Evolutionary conservation across 2,888 invertebrate species (phyloP).

Genomic region (Nymphalis c-album): DNA sequence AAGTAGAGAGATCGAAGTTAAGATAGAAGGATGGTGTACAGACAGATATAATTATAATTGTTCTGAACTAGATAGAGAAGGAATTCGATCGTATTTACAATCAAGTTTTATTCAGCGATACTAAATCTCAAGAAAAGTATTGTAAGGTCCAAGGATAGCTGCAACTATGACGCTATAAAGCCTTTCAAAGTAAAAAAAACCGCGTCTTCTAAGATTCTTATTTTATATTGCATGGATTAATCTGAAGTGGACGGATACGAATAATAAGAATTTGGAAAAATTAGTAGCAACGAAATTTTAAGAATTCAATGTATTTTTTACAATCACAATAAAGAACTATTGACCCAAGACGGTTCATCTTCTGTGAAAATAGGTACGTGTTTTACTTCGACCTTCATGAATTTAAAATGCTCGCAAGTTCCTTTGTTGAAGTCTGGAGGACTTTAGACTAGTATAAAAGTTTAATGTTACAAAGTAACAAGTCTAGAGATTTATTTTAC

Average conservation of each 20-base stretch:
- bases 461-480: conserved; percentile 23
- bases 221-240: too few species aligned
- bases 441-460: conserved; percentile 23
- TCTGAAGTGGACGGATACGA: too few species aligned
- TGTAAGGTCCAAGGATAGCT: not conserved
- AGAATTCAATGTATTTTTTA: not conserved
- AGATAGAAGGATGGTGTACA: not conserved
- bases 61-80: not conserved
- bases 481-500: conserved; percentile 21
- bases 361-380: conserved; percentile 9
- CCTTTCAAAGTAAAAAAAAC: not conserved
- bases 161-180: not conserved
- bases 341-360: not conserved
- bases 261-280: too few species aligned
- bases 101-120: too few species aligned
- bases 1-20: conserved; percentile 3
- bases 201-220: too few species aligned
- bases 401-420: conserved; percentile 16
- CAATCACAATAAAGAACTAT: conserved; percentile 1
- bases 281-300: too few species aligned
- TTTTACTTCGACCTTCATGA: conserved; percentile 25
- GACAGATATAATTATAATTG: not conserved
- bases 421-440: conserved; percentile 16
- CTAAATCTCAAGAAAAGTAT: not conserved
- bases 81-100: not conserved